Evolutionary conservation across 1,140 invertebrate genomes (phyloP).

Genomic region (Habropoda laboriosa): DNA sequence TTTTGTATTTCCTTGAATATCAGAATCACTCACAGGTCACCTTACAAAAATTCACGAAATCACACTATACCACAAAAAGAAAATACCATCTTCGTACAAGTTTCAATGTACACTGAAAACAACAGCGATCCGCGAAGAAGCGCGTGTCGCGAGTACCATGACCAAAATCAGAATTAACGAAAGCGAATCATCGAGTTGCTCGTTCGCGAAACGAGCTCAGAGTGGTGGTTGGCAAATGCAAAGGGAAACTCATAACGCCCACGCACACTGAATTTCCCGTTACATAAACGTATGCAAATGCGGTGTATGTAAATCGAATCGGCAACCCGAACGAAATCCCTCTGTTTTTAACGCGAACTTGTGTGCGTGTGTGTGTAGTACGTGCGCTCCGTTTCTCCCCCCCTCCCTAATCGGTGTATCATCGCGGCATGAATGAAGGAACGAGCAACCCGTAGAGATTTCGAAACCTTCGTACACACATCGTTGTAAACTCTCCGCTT

Average conservation of each 20-base stretch:
- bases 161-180: not conserved
- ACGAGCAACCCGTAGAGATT: slow-evolving; percentile 21
- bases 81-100: no score
- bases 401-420: slow-evolving; percentile 49
- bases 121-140: not conserved
- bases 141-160: not conserved
- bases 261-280: slow-evolving; percentile 44
- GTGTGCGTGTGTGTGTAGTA: no score
- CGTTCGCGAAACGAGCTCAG: not conserved
- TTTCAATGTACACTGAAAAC: not conserved
- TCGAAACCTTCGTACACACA: slow-evolving; percentile 39
- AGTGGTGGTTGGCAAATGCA: not conserved
- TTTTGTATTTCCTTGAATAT: no score
- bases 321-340: slow-evolving; percentile 40
- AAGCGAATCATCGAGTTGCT: not conserved
- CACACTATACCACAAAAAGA: no score
- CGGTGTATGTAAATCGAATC: slow-evolving; percentile 38
- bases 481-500: not conserved
- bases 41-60: no score
- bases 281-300: slow-evolving; percentile 48
- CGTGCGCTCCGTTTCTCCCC: slow-evolving; percentile 39
- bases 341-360: not conserved
- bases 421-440: slow-evolving; percentile 29
- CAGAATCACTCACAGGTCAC: no score
- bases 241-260: slow-evolving; percentile 47